phyloP scores from a whole-genome alignment of 2,113 vertebrate species.

The Stegostoma tigrinum region DNA sequence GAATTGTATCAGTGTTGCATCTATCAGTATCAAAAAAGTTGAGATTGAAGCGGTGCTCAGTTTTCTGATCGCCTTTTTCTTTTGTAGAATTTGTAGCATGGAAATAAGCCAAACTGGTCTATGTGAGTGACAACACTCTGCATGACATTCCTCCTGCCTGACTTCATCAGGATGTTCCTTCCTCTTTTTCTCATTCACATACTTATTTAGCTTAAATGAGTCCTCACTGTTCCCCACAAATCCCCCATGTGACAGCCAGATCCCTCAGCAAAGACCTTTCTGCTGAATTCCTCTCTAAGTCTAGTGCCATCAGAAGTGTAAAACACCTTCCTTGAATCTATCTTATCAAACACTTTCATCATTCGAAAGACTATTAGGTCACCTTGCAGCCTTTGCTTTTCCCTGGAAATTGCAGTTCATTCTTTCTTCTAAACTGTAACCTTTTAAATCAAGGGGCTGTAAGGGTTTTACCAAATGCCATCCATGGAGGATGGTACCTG shows the following conservation, averaged over 20 bases:
- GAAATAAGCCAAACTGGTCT: background rate
- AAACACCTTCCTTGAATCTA: background rate
- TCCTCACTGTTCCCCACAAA: background rate
- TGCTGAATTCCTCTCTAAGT: background rate
- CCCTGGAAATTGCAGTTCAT: background rate
- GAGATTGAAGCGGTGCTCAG: background rate
- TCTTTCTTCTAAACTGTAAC: background rate
- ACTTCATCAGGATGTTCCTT: background rate
- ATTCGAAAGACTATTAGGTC: background rate
- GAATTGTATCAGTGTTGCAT: background rate
- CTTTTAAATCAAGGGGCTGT: background rate
- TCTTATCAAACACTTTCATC: background rate
- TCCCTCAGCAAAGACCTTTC: background rate
- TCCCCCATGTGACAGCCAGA: background rate
- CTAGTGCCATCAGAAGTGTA: background rate
- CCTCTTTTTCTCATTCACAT: background rate
- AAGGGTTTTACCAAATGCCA: background rate
- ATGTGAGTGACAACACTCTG: background rate
- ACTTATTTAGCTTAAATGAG: background rate
- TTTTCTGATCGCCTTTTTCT: background rate
- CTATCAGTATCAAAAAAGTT: background rate
- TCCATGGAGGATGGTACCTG: background rate
- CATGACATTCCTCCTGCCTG: background rate
- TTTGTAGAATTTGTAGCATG: background rate
- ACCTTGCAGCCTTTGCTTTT: background rate